Evolutionary conservation across 2,888 invertebrate genomes (phyloP).

Genomic region (Augochlorella aurata): DNA sequence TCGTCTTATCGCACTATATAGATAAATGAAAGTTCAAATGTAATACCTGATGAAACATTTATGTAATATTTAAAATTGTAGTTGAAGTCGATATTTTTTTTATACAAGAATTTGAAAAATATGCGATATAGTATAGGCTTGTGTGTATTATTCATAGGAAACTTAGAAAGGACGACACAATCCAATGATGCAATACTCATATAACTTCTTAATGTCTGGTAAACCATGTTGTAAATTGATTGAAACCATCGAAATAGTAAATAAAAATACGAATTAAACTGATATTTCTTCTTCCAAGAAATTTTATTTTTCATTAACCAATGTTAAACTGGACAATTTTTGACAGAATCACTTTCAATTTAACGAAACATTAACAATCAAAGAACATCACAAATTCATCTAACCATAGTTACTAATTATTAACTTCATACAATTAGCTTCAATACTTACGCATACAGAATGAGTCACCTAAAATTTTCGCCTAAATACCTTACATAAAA

Average conservation of each 20-base stretch:
- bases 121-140: slow-evolving; percentile 48
- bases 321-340: neutral
- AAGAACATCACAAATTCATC: neutral
- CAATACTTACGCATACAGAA: neutral
- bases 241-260: slow-evolving; percentile 63
- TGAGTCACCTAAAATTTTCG: no score
- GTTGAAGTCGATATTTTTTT: slow-evolving; percentile 64
- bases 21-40: slow-evolving; percentile 50
- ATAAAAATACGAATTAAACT: slow-evolving; percentile 38
- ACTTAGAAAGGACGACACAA: slow-evolving; percentile 47
- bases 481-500: no score
- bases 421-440: neutral
- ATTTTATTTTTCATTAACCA: slow-evolving; percentile 13
- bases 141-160: slow-evolving; percentile 49
- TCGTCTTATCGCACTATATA: slow-evolving; percentile 43
- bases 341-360: neutral
- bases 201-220: slow-evolving; percentile 50
- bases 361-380: neutral
- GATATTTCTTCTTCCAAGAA: slow-evolving; percentile 29
- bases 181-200: slow-evolving; percentile 61
- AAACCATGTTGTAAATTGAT: slow-evolving; percentile 57
- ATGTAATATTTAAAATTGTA: slow-evolving; percentile 53
- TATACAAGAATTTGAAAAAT: slow-evolving; percentile 47
- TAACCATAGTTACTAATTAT: slow-evolving; percentile 10
- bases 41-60: slow-evolving; percentile 52